phyloP scores from a whole-genome alignment of 1,140 invertebrate genomes.

The Aricia agestis region DNA sequence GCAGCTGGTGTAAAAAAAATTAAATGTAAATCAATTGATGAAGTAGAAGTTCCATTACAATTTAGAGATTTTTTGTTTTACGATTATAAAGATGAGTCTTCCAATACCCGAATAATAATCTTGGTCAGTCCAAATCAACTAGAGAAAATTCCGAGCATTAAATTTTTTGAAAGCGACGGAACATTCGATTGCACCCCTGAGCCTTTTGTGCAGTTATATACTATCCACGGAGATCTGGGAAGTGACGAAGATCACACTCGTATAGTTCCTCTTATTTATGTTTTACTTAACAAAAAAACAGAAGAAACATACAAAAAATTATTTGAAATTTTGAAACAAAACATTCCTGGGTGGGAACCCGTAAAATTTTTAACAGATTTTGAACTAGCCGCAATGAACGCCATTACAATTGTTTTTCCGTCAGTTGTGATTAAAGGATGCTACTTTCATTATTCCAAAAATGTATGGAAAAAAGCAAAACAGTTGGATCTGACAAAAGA shows the following conservation, averaged over 20 bases:
- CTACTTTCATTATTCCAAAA: slow-evolving; percentile 21
- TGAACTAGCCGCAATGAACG: slow-evolving; percentile 22
- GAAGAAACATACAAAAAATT: slow-evolving; percentile 2
- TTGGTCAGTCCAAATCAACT: too few species aligned
- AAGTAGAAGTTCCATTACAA: too few species aligned
- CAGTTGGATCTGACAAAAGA: slow-evolving; percentile 17
- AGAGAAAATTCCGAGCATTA: too few species aligned
- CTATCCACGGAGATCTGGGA: slow-evolving; percentile 24
- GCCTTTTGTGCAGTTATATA: slow-evolving; percentile 18
- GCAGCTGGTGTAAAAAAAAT: too few species aligned
- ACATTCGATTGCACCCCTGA: too few species aligned
- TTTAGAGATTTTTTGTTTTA: too few species aligned
- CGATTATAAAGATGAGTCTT: too few species aligned
- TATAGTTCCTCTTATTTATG: slow-evolving; percentile 26
- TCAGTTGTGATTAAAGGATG: slow-evolving; percentile 19
- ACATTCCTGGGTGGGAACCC: slow-evolving; percentile 7
- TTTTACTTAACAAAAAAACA: slow-evolving; percentile 16
- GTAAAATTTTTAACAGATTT: slow-evolving; percentile 11
- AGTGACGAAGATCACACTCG: slow-evolving; percentile 18
- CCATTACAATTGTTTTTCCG: slow-evolving; percentile 16
- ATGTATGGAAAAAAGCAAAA: slow-evolving; percentile 22
- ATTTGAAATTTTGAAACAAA: slow-evolving; percentile 1
- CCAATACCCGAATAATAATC: too few species aligned
- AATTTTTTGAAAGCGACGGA: too few species aligned
- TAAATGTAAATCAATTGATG: too few species aligned